phyloP scores from a whole-genome alignment of 1,140 invertebrate species.

The Tetramorium simillimum region DNA sequence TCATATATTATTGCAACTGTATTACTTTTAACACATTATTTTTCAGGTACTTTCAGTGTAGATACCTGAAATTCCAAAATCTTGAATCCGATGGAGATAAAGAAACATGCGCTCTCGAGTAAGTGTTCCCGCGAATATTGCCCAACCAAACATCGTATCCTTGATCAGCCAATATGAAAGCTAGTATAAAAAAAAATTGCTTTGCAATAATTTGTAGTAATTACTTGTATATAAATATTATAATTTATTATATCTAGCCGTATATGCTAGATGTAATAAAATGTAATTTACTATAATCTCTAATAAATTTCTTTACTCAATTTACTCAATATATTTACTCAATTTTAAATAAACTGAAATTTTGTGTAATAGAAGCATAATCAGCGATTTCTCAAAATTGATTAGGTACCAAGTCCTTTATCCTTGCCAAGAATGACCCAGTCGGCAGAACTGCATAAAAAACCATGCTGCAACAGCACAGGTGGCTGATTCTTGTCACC shows the following conservation, averaged over 20 bases:
- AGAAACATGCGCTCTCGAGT: conserved; percentile 61
- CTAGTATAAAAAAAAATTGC: not conserved
- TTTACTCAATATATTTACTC: not conserved
- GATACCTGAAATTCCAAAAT: conserved; percentile 71
- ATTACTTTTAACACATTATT: not conserved
- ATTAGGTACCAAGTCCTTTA: no score
- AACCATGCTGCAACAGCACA: conserved; percentile 89
- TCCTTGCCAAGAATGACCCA: conserved; percentile 88
- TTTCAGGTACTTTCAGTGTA: not conserved
- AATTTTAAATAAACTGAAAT: not conserved
- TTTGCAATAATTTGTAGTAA: not conserved
- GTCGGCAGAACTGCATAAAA: conserved; percentile 88
- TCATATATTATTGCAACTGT: not conserved
- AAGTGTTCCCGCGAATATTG: conserved; percentile 71
- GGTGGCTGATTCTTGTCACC: conserved; percentile 78
- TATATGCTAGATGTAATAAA: not conserved
- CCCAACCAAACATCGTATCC: conserved; percentile 71
- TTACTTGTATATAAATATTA: not conserved
- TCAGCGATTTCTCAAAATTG: no score
- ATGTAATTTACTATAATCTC: not conserved
- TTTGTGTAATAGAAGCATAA: not conserved
- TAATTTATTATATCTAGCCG: not conserved
- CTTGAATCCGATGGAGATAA: conserved; percentile 16
- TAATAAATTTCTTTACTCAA: not conserved
- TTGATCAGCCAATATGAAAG: conserved; percentile 61